Conservation (phyloP, 2,797 vertebrate genomes). For the Lindbergichthys nudifrons region DNA sequence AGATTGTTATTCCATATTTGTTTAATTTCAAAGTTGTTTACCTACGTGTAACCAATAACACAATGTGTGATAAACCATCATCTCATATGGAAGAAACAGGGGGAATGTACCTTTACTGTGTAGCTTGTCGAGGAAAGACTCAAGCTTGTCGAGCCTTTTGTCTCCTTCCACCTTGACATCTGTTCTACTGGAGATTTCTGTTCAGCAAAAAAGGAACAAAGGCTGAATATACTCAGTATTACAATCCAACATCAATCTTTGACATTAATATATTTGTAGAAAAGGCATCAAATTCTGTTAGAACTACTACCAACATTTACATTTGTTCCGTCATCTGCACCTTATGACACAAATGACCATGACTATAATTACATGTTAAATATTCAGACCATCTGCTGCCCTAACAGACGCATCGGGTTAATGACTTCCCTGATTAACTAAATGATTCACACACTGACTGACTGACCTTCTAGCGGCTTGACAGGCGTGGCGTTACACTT, state of each 20-base stretch:
- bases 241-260: neutral
- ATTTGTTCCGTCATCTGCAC: neutral
- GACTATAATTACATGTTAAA: neutral
- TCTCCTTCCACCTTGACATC: slow-evolving; percentile 85
- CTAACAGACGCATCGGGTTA: neutral
- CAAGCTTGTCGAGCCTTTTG: slow-evolving; percentile 87
- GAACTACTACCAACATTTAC: neutral
- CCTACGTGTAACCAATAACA: neutral
- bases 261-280: neutral
- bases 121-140: slow-evolving; percentile 88
- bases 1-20: too few species aligned
- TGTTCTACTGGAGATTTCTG: slow-evolving; percentile 84
- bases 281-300: neutral
- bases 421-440: neutral
- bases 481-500: slow-evolving; percentile 80
- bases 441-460: neutral
- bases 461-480: slow-evolving; percentile 83
- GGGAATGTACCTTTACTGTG: slow-evolving; percentile 83
- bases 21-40: neutral
- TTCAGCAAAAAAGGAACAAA: slow-evolving; percentile 19
- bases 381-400: neutral
- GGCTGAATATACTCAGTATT: too few species aligned
- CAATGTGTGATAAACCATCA: neutral
- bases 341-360: neutral
- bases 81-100: neutral